Percentiles rank a stretch among this genome's conserved stretches.
These are phyloP conservation scores for Exephanes ischioxanthus DNA, from an alignment of 2,888 invertebrate genomes.

Conservation along the genomic window DNA sequence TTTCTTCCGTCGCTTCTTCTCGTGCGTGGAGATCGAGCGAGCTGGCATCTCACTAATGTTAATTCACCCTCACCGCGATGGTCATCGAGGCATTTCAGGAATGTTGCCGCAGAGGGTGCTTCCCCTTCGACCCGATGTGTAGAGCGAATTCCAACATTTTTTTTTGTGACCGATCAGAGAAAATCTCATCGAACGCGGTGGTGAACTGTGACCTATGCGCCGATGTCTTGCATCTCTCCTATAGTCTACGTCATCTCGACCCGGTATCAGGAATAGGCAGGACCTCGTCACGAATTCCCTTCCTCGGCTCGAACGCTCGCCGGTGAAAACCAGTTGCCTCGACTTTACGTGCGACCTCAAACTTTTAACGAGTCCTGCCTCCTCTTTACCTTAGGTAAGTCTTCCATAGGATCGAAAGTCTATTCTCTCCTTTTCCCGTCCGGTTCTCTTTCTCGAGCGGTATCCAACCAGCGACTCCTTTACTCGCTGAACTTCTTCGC, in stretches of 20 bases:
- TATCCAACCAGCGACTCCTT: conserved; percentile 7
- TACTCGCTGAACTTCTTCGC: conserved; percentile 16
- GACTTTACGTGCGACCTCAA: conserved; percentile 63
- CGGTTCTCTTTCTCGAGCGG: neutral
- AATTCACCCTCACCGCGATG: neutral
- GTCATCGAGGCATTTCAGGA: neutral
- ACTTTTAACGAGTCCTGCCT: conserved; percentile 69
- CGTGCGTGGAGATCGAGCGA: neutral
- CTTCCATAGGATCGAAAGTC: conserved; percentile 53
- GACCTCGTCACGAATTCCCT: conserved; percentile 16
- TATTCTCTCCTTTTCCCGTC: conserved; percentile 17
- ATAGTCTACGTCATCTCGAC: neutral
- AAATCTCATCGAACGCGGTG: neutral
- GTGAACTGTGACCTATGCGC: neutral
- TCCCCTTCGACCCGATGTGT: neutral
- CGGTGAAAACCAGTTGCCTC: conserved; percentile 16
- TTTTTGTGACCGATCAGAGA: neutral
- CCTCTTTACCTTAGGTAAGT: conserved; percentile 45
- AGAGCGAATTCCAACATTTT: conserved; percentile 10
- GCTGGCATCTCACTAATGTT: neutral
- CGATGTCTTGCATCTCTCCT: neutral
- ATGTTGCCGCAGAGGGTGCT: neutral
- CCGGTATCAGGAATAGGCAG: conserved; percentile 10
- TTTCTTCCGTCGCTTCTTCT: neutral
- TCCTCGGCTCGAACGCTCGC: neutral